Percentiles rank a stretch among this genome's conserved stretches.
These are phyloP conservation scores for Campoletis sonorensis DNA, from an alignment of 1,140 invertebrate species.

Conservation along the genomic window DNA sequence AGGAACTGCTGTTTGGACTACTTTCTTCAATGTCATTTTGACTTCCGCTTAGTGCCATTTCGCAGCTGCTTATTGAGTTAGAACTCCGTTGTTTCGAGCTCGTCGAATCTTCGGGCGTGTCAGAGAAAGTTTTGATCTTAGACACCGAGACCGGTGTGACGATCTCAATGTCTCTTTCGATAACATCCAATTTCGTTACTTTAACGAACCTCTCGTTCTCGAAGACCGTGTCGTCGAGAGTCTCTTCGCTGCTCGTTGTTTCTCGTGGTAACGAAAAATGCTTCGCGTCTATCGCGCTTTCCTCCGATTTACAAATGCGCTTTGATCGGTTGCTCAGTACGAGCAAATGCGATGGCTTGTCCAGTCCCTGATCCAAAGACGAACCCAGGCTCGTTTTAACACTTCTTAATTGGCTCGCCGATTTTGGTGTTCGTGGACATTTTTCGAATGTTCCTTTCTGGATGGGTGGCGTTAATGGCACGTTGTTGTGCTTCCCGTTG, in stretches of 20 bases:
- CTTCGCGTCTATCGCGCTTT: slow-evolving; percentile 72
- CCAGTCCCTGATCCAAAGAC: slow-evolving; percentile 76
- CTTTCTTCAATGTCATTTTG: slow-evolving; percentile 67
- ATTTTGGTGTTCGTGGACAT: slow-evolving; percentile 65
- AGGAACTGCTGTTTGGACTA: slow-evolving; percentile 62
- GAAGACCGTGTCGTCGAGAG: slow-evolving; percentile 62
- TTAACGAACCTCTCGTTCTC: slow-evolving; percentile 48
- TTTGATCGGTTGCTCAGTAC: slow-evolving; percentile 66
- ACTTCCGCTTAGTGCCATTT: slow-evolving; percentile 73
- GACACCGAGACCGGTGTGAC: slow-evolving; percentile 71
- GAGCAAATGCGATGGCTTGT: slow-evolving; percentile 68
- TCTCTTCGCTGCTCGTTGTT: slow-evolving; percentile 64
- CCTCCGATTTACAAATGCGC: slow-evolving; percentile 74
- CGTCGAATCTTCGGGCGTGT: slow-evolving; percentile 58
- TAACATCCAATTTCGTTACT: slow-evolving; percentile 8
- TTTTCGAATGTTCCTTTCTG: slow-evolving; percentile 72
- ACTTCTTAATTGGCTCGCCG: slow-evolving; percentile 69
- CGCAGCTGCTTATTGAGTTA: slow-evolving; percentile 75
- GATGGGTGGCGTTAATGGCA: slow-evolving; percentile 66
- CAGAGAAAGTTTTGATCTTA: slow-evolving; percentile 59
- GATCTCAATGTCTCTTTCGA: slow-evolving; percentile 72
- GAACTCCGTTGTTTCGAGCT: slow-evolving; percentile 69
- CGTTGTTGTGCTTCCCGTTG: slow-evolving; percentile 65
- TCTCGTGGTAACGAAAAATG: slow-evolving; percentile 62
- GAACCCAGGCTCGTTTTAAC: slow-evolving; percentile 71